A percentile compares a stretch with the other conserved stretches of the same genome.
phyloP scores from a whole-genome alignment of 1,140 invertebrate species.

The Tribolium castaneum region DNA sequence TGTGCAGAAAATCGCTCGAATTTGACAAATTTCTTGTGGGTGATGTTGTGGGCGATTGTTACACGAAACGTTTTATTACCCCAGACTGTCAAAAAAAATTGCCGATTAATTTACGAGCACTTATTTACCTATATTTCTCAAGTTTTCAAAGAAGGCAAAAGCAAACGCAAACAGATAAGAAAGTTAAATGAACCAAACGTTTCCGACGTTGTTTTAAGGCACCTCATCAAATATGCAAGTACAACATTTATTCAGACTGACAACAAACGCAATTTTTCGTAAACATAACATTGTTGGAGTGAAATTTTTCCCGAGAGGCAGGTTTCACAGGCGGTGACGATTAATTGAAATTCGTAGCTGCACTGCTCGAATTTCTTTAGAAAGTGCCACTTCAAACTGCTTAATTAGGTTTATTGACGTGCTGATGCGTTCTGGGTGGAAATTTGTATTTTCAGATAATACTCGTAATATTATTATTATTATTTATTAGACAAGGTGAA shows the following conservation, averaged over 20 bases:
- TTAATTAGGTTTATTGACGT: neutral
- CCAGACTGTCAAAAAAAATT: too few species aligned
- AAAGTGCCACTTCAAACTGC: neutral
- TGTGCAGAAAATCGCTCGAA: too few species aligned
- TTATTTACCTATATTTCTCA: neutral
- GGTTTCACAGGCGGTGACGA: neutral
- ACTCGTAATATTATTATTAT: too few species aligned
- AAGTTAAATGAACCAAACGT: slow-evolving; percentile 22
- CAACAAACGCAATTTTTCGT: neutral
- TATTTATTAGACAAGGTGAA: too few species aligned
- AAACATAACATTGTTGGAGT: neutral
- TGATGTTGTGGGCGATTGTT: too few species aligned
- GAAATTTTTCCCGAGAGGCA: neutral
- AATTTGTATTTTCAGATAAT: neutral
- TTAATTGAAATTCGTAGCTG: slow-evolving; percentile 4
- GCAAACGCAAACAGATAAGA: neutral
- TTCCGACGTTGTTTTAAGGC: neutral
- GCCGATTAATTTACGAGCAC: neutral
- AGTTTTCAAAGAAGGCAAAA: neutral
- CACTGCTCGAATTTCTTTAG: slow-evolving; percentile 14
- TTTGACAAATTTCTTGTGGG: too few species aligned
- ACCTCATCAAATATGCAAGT: neutral
- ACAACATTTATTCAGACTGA: neutral
- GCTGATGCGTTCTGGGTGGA: neutral
- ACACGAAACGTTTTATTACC: too few species aligned